Evolutionary conservation across 2,797 vertebrate genomes (phyloP).

Genomic region (Phaenicophaeus curvirostris): DNA sequence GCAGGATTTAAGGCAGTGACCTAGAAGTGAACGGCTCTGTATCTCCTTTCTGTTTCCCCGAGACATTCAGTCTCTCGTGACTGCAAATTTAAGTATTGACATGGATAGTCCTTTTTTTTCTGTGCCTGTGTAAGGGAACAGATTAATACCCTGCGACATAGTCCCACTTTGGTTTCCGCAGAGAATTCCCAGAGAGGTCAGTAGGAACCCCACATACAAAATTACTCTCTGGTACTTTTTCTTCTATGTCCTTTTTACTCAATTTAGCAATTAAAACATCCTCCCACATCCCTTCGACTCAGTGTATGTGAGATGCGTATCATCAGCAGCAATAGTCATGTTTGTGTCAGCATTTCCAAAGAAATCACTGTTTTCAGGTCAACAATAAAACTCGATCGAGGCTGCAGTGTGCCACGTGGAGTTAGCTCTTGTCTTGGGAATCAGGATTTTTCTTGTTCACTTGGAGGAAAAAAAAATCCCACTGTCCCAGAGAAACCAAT

Average conservation of each 20-base stretch:
- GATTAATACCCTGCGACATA: neutral
- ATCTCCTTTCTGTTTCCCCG: constrained; percentile 37
- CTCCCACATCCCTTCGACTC: constrained; percentile 31
- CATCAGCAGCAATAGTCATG: constrained; percentile 56
- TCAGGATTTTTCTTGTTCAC: constrained; percentile 24
- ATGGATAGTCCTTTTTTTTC: constrained; percentile 33
- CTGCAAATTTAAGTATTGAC: constrained; percentile 55
- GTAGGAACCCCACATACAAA: constrained; percentile 10
- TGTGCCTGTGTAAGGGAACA: neutral
- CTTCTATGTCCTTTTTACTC: constrained; percentile 50
- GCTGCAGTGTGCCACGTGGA: neutral
- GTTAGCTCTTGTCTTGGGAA: constrained; percentile 11
- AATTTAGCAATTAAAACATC: constrained; percentile 56
- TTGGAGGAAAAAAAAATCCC: neutral
- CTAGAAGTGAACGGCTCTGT: constrained; percentile 64
- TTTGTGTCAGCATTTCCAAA: constrained; percentile 69
- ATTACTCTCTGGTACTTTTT: constrained; percentile 22
- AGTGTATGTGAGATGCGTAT: constrained; percentile 32
- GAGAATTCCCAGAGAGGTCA: constrained; percentile 34
- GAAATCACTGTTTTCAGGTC: constrained; percentile 66
- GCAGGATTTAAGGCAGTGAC: constrained; percentile 69
- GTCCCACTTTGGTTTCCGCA: neutral
- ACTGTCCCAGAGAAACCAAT: neutral
- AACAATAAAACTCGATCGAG: constrained; percentile 47
- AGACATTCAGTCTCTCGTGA: constrained; percentile 52